Evolutionary conservation across 2,113 vertebrate genomes (phyloP).

Genomic region (Pitta sordida): DNA sequence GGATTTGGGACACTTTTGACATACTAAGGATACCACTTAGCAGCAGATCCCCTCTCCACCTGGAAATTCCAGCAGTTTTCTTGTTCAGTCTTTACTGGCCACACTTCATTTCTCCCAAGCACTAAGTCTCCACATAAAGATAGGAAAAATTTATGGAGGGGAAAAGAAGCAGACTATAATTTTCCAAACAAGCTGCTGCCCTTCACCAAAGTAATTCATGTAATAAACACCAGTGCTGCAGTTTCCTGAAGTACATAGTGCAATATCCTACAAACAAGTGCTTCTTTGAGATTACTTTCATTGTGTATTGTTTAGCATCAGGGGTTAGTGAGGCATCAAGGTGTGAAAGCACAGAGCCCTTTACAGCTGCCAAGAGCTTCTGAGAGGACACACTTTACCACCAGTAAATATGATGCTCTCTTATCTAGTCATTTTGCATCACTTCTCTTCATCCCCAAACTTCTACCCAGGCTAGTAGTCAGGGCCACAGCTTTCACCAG

Average conservation of each 20-base stretch:
- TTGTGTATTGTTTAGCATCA: background rate
- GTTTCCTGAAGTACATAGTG: background rate
- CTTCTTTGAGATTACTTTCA: background rate
- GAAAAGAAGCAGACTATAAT: background rate
- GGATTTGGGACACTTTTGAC: background rate
- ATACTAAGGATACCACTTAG: background rate
- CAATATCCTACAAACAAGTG: background rate
- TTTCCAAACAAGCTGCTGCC: background rate
- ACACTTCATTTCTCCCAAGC: background rate
- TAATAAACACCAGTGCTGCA: background rate
- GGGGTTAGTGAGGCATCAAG: background rate
- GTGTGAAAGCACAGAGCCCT: background rate
- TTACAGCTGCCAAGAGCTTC: background rate
- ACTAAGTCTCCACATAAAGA: background rate
- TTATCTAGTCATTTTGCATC: background rate
- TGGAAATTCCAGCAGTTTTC: background rate
- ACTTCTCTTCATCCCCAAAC: background rate
- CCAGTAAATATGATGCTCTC: background rate
- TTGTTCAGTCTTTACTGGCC: background rate
- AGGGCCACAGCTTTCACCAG: background rate
- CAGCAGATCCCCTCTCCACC: background rate
- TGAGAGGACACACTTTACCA: background rate
- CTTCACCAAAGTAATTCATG: background rate
- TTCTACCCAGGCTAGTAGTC: background rate
- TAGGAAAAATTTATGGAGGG: background rate